Evolutionary conservation across 2,797 vertebrate genomes (phyloP), one percentile per base, ranked within the genome.

Genomic region (Pseudotriccus pelzelni): DNA sequence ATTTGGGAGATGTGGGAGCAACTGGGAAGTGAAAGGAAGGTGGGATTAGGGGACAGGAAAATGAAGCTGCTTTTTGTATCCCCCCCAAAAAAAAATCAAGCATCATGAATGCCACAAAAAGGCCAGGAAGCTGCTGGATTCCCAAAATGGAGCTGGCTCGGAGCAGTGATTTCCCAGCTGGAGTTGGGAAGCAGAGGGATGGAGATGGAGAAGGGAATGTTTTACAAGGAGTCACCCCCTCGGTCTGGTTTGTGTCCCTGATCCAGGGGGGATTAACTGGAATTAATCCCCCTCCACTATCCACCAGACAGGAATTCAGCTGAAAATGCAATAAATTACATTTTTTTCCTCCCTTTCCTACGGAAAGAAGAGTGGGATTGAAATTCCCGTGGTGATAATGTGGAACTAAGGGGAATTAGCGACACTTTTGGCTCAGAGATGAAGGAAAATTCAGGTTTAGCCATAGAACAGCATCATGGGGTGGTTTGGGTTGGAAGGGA

Each of bases 11-110:
- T 27, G 46, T 18, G 19, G 41, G 46, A 68, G 66, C 4, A 19
- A 72, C 16, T 7, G 22, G 56, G 53, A 60, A 58, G 75, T 0
- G 0, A 55, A 60, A 56, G 14, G 46, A 56, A n/a, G 22, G 12
- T 0, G 1, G 28, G 43, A 20, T 39, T 36, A 21, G 19, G 30
- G 52, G 47, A 3, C 3, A 2, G 52, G 15, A 15, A 39, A 50
- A 14, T 1, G 0, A 14, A 80, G 37, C 14, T 12, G 64, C 43
- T 73, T 68, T 47, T 20, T 43, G n/a, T 16, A 5, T 34, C 10
- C 23, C 46, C 46, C 46, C 23, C 46, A 46, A 24, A 49, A 1
- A 70, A 39, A 53, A 79, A 37, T 36, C 24, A 6, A 47, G 15
- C 14, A 1, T 15, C 32, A 4, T 7, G 4, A 63, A 52, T 3